Evolutionary conservation across 2,797 vertebrate genomes (phyloP), one percentile per base, ranked within the genome.

Genomic region (Hemibagrus guttatus): DNA sequence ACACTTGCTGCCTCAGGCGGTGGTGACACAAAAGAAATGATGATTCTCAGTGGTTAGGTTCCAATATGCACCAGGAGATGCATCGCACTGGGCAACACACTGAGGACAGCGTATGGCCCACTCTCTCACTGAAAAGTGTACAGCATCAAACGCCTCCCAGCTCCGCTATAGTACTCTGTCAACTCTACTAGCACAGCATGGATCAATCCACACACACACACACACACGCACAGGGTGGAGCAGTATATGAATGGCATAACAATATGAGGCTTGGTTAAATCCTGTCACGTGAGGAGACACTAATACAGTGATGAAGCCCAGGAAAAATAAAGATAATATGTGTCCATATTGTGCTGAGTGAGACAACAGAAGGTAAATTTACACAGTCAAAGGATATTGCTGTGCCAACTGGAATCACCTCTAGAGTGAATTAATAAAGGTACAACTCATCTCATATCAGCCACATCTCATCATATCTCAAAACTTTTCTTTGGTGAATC

Each of bases 1-100:
- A 49, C 68, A 84, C 35, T 85, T 85, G 83, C 90, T 89, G 87
- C 90, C 87, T 90, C 89, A 81, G 87, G 88, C 86, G 86, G 84
- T 90, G 89, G 87, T 88, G 90, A 90, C 88, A 89, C 89, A 90
- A 83, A 91, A 89, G 88, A 91, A 91, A 91, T 88, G 82, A 91
- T 89, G 81, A 87, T 85, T 90, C 84, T 91, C 83, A 79, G 71
- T 28, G 49, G 85, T 66, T 59, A 84, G 84, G 80, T 80, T 83
- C 85, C 90, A 88, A 89, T 84, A 86, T 88, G 76, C 88, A 84
- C 87, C 88, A 85, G 83, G 87, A 87, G 86, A 75, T 74, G 80
- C 58, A 85, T 87, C 86, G 81, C 59, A 79, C 82, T 52, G 75
- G 83, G 71, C 69, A 74, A 72, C 68, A 84, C 81, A 85, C 71